Base-by-base conservation (phyloP, 2,797 vertebrate genomes). In the Spinibarbus caldwelli region DNA sequence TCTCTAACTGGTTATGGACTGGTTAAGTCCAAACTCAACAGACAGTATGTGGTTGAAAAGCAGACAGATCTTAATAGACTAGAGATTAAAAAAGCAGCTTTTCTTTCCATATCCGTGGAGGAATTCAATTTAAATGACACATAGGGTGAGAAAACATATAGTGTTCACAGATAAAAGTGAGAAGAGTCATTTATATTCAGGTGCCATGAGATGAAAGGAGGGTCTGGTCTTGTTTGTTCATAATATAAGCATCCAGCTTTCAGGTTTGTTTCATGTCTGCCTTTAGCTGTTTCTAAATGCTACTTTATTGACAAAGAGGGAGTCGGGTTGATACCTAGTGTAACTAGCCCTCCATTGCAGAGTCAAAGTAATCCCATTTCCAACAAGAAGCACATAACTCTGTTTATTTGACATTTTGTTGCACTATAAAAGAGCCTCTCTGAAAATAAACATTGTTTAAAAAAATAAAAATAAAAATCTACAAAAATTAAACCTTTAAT, bases 161-260 rank as follows among this genome's bases (percentile, higher is more conserved):
- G 82, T 87, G 86, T 72, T 29, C 14, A 45, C 41, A 45, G 0
- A 17, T 45, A 45, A 17, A 72, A 26, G n/a, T 9, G 70, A 26
- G 14, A 45, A 17, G 89, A 91, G 88, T 70, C 66, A 90, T 86
- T 90, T 87, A 84, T 82, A 81, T 84, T 90, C 80, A 80, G 85
- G 34, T 79, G 62, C 78, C 71, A 86, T 82, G 62, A 90, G 89
- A 70, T 86, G 79, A 88, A 88, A 57, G 72, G 66, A 85, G 57
- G 29, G 83, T 85, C 88, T 89, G 87, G 80, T 81, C 76, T 82
- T 79, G 82, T 89, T 91, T 91, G 88, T 88, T 87, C 91, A 91
- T 91, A 88, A 68, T 80, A 41, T 89, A 85, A 86, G 90, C 82
- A 57, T 83, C 81, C 91, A 85, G 87, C 87, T 87, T 87, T 78